Base-by-base conservation (phyloP, 2,888 invertebrate species). In the Ceramica pisi region DNA sequence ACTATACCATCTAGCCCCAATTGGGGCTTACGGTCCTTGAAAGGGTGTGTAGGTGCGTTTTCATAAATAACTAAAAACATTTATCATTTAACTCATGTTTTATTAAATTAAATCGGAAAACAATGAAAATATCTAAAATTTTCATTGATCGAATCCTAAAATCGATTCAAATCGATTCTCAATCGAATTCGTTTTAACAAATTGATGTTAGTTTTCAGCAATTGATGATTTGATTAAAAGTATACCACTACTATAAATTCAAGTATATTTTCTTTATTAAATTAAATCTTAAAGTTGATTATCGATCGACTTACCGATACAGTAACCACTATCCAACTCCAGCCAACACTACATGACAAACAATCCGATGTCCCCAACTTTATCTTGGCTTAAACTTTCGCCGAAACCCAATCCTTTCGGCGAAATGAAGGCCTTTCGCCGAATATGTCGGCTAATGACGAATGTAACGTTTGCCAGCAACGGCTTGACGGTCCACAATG, bases 401-500 rank as follows among this genome's bases (percentile, higher is more conserved):
- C 65, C 63, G 65, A 80, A 74, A 71, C 19, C 56, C 26, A n/a
- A 53, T 35, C 16, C 51, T 64, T 75, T 65, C 65, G 67, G 68
- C 80, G 73, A 76, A 74, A 78, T 59, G 74, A 46, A 53, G 56
- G 51, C 26, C 44, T 65, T 78, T 78, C 57, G 72, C 63, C 75
- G 66, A 71, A 81, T 71, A 56, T 57, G 23, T 65, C 53, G 79
- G 38, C 56, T 80, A 76, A 66, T 75, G 67, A 63, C 71, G 77
- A 77, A 72, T 75, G 69, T 64, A 78, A 86, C 89, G 90, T 86
- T 86, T 80, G 70, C 71, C 78, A 71, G 63, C 72, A 72, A 78
- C 86, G 87, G 86, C 83, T 84, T 80, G 86, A 89, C 92, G 87
- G 88, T 88, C 89, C 88, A 90, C 89, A 95, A 92, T 94, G 94